Evolutionary conservation across 2,113 vertebrate species (phyloP).

Genomic region (Alosa alosa): DNA sequence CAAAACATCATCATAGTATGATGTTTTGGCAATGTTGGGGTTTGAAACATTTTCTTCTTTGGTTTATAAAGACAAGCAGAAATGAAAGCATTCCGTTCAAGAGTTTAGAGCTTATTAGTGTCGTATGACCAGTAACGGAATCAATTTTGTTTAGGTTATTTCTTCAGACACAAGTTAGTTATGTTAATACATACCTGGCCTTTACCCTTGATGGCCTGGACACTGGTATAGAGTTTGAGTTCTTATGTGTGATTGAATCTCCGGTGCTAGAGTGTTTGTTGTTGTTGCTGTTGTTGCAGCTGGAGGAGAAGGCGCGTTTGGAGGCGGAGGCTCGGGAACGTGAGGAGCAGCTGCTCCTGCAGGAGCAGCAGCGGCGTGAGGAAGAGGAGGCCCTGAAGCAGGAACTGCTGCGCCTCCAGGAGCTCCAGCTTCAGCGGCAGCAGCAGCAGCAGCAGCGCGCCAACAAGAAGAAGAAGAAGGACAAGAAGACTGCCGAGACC

Average conservation of each 20-base stretch:
- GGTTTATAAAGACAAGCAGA: no score
- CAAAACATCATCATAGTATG: no score
- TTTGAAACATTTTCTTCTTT: no score
- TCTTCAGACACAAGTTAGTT: no score
- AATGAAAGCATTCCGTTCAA: no score
- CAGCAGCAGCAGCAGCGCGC: constrained; percentile 84
- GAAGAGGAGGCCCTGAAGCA: constrained; percentile 82
- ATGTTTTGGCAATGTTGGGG: no score
- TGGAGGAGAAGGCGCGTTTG: constrained; percentile 90
- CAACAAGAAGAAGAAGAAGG: constrained; percentile 94
- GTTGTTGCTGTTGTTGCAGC: constrained; percentile 60
- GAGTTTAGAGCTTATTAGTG: no score
- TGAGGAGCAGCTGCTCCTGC: constrained; percentile 76
- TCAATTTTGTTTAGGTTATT: no score
- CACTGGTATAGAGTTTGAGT: not conserved
- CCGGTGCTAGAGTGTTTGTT: not conserved
- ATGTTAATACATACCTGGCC: no score
- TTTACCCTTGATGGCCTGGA: no score
- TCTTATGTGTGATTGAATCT: not conserved
- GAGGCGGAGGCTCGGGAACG: constrained; percentile 86
- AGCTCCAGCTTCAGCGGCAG: constrained; percentile 82
- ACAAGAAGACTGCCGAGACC: constrained; percentile 80
- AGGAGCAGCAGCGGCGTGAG: constrained; percentile 80
- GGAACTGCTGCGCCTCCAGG: constrained; percentile 84
- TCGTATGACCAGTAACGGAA: no score